Conservation (phyloP, 2,797 vertebrate genomes). For the Squalus acanthias region DNA sequence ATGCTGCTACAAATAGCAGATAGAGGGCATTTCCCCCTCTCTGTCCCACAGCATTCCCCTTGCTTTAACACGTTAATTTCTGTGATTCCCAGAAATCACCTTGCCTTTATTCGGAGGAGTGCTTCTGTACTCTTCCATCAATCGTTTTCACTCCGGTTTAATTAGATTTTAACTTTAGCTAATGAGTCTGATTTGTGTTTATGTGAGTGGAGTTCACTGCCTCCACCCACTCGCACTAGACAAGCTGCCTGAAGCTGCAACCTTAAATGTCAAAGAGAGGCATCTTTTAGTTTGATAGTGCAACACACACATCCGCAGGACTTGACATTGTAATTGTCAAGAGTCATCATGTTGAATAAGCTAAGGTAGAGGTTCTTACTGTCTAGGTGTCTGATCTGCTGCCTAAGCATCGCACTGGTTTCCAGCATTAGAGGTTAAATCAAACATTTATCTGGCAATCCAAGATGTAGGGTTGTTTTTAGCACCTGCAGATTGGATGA, state of each 20-base stretch:
- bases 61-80: not conserved
- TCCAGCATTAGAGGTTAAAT: not conserved
- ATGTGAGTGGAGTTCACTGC: conserved; percentile 1
- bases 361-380: not conserved
- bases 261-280: conserved; percentile 8
- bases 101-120: not conserved
- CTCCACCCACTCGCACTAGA: not conserved
- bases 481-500: not conserved
- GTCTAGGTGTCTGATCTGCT: not conserved
- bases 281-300: not conserved
- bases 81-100: not conserved
- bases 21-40: not conserved
- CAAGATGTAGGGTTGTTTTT: not conserved
- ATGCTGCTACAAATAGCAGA: not conserved
- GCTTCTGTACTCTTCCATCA: not conserved
- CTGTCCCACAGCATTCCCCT: not conserved
- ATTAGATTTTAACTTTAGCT: conserved; percentile 19
- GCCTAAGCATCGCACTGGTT: not conserved
- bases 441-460: not conserved
- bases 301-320: not conserved
- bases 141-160: not conserved
- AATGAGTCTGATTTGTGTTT: conserved; percentile 32
- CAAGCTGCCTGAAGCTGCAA: not conserved
- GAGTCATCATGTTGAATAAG: not conserved
- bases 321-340: not conserved